Evolutionary conservation across 2,888 invertebrate species (phyloP), one percentile per base, ranked within the genome.

Genomic region (Xestoiulus laeticollis): DNA sequence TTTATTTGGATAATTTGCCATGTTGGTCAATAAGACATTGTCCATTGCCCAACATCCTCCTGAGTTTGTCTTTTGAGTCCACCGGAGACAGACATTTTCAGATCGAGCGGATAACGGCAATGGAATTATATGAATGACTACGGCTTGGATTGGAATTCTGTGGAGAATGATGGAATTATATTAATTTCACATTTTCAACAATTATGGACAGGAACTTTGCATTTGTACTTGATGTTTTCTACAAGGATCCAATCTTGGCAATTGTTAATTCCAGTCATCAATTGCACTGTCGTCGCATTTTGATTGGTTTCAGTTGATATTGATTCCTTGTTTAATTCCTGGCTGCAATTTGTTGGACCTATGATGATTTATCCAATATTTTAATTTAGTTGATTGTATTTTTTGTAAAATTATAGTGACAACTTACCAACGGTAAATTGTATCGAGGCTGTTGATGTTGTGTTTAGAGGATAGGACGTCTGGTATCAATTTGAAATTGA

Each of bases 11-110:
- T 90, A 90, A 53, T 91, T 87, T 1, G 91, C 91, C 48, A 90
- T 90, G 89, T 91, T 92, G 85, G 91, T 91, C n/a, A 92, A 90
- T 4, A 92, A 89, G 6, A 92, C 90, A 88, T 92, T 91, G 89
- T 92, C 92, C 59, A 92, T 88, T 2, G 91, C 92, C 92, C 92
- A 92, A 90, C 92, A 92, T 5, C 91, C 91, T 44, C 91, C 91
- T 43, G 87, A 89, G 8, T 78, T 85, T n/a, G 88, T 44, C 68
- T 89, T 89, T 89, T 91, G 91, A 86, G 89, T 89, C 91, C 91
- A 92, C 38, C 90, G 90, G 83, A 92, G 89, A 88, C 92, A 92
- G 4, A 91, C 89, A 22, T 90, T 90, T 1, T 90, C 89, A n/a
- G 89, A 89, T 85, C 91, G 89, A 16, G 91, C 91, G 32, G 89